Base-by-base conservation (phyloP, 1,140 invertebrate genomes). In the Cydia fagiglandana region DNA sequence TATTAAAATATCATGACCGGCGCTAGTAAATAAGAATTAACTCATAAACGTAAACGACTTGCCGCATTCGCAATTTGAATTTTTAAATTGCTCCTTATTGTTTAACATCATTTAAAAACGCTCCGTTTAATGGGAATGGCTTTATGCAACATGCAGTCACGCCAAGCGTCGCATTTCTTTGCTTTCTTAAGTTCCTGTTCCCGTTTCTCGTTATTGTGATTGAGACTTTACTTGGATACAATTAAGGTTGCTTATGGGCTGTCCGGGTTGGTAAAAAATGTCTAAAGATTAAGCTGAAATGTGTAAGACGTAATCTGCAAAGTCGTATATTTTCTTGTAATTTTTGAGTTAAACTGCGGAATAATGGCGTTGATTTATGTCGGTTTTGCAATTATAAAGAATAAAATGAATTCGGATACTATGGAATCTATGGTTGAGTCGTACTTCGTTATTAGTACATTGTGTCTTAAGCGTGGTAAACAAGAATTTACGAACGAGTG, bases 71-170 rank as follows among this genome's bases (percentile, higher is more conserved):
- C n/a, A 45, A 70, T 70, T 38, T 17, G n/a, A 70, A 70, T 68
- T 68, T 68, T 68, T 68, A 70, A 70, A 70, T 38, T 38, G 66
- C 38, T 38, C 34, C 45, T 70, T 68, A 68, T 38, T 70, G 66
- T 38, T 61, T 61, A 61, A 61, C 56, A 61, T 61, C 56, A 24
- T 61, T 61, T 61, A 61, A 61, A 61, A 61, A 61, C 56, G 56
- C 17, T 61, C 9, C 56, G 56, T 61, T 56, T 56, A 61, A 61
- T 10, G 56, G 20, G 56, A 61, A 61, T 61, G 56, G 56, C 56
- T 61, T 61, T 61, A 61, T 61, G 56, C 56, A 61, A 61, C 20
- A 61, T 61, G 56, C 56, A 61, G 56, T 24, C 56, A 61, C 20
- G 56, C 56, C 20, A 61, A 24, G 17, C 53, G n/a, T 56, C 3